Percentiles rank a stretch among this genome's conserved stretches.
Conservation (phyloP, 1,140 invertebrate genomes). For the Chymomyza costata region DNA sequence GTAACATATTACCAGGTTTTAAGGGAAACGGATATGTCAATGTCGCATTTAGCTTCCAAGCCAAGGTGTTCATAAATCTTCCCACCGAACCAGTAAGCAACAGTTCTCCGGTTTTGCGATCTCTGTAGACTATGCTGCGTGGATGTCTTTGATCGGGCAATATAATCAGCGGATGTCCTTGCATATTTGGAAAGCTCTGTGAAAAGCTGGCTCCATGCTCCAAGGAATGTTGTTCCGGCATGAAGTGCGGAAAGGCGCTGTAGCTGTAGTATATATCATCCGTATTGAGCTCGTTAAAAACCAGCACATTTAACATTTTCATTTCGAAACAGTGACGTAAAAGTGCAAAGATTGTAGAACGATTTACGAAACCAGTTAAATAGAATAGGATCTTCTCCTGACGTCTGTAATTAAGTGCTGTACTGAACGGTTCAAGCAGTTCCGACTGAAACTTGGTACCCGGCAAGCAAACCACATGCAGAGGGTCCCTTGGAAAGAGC, state of each 20-base stretch:
- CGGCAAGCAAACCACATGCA: constrained; percentile 36
- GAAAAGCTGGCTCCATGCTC: constrained; percentile 4
- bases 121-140: constrained; percentile 40
- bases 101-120: constrained; percentile 24
- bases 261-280: constrained; percentile 28
- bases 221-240: constrained; percentile 1
- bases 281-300: constrained; percentile 1
- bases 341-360: constrained; percentile 8
- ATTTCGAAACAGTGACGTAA: constrained; percentile 3
- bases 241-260: constrained; percentile 32
- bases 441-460: constrained; percentile 1
- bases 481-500: neutral
- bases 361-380: neutral
- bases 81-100: constrained; percentile 45
- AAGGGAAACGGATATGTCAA: constrained; percentile 15
- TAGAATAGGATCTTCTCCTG: constrained; percentile 15
- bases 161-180: constrained; percentile 30
- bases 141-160: constrained; percentile 51
- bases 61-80: constrained; percentile 38
- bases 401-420: neutral
- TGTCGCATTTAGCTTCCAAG: constrained; percentile 52
- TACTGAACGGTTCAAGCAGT: neutral
- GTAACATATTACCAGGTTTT: constrained; percentile 13
- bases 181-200: constrained; percentile 33
- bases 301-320: constrained; percentile 12